Evolutionary conservation across 2,888 invertebrate species (phyloP), one percentile per base, ranked within the genome.

Genomic region (Pammene aurita): DNA sequence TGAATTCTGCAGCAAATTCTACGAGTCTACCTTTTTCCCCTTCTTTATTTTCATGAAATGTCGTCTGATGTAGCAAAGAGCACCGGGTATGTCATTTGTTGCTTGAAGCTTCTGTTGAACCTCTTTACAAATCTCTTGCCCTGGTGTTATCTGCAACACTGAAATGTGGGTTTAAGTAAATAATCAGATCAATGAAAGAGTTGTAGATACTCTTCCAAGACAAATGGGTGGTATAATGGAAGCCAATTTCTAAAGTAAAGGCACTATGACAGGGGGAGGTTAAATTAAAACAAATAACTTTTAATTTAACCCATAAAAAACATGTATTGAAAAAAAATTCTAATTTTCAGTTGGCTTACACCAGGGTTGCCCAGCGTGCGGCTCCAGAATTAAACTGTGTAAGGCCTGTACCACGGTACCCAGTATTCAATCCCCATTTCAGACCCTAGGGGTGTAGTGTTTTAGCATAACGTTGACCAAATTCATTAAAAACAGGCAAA

Each of bases 61-160:
- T 76, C 86, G 82, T 77, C 91, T 78, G 71, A 91, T 79, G 50
- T 77, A 83, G 73, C 86, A 88, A 7, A 93, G 74, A 18, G 82
- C 78, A 16, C 89, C 90, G 44, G 90, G 86, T 0, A 90, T 75
- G 80, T 93, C 90, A 78, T 88, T 87, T 0, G 85, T 85, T 71
- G 88, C 85, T 67, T 83, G 72, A 52, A 92, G 73, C 72, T 73
- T 84, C 71, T 74, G 83, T 74, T 86, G 83, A 34, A 89, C 69
- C 60, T 88, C 87, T 57, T 87, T 84, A 13, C 81, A 76, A 16
- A 74, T 71, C n/a, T 77, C 73, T 2, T 91, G 73, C 65, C 82
- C 84, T 38, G 93, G 93, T 56, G 80, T 83, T 38, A 81, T 83
- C 70, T 79, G 83, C 16, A 85, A 70, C 73, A 93, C 93, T 93